Evolutionary conservation across 2,797 vertebrate genomes (phyloP), one percentile per base, ranked within the genome.

Genomic region (Knipowitschia caucasica): DNA sequence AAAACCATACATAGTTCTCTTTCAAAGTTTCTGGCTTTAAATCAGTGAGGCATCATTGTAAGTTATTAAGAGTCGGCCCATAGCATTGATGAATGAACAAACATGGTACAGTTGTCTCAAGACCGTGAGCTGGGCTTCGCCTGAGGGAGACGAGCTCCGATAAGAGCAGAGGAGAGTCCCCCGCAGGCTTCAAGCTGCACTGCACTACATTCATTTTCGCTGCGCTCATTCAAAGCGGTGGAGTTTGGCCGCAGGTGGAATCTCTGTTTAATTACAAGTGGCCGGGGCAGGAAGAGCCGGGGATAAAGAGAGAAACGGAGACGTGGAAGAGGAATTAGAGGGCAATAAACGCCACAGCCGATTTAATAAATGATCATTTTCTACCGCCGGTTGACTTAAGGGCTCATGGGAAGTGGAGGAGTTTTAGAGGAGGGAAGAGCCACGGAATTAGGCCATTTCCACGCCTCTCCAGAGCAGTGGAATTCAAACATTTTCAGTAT

Each of bases 291-390:
- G 59, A 59, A 63, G 64, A 65, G 62, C 72, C 65, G 31, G 23
- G 74, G 77, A 77, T 76, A 71, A 78, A 67, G 66, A 78, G 69
- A 67, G 73, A 68, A 80, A 69, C 56, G 72, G 71, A 74, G 73
- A 76, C 50, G 70, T 81, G 68, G 77, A 70, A 54, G 69, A 61
- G 69, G 72, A 86, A 86, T 87, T 84, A 85, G 83, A 75, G 73
- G 69, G 73, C 85, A 83, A 87, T 87, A 83, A 82, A 86, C 71
- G 67, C 80, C 75, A 70, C 62, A 62, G 67, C 82, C 52, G 73
- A 80, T 83, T 83, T 84, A 81, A 76, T 77, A 83, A 80, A 86
- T 69, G 80, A 83, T 85, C 68, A 59, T 61, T 81, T 82, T 82
- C 64, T 51, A 63, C 67, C 59, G 56, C 70, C 67, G 67, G 78